A percentile compares a stretch with the other conserved stretches of the same genome.
Conservation (phyloP, 2,888 invertebrate genomes). For the Neocrepidodera transversa region DNA sequence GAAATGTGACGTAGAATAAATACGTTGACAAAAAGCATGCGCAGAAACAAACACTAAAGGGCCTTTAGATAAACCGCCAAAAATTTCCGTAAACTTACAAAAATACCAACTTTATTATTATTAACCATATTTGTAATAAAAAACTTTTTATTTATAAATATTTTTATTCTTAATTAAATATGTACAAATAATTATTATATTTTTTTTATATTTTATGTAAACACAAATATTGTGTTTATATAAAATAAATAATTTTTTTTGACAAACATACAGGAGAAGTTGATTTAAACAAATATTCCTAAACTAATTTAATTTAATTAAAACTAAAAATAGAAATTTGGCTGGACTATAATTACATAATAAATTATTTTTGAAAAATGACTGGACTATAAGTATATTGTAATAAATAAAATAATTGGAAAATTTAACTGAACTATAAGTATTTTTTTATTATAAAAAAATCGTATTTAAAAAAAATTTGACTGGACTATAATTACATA, state of each 20-base stretch:
- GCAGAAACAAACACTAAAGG: too few species aligned
- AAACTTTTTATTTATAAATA: neutral
- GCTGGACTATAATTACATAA: neutral
- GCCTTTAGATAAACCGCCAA: too few species aligned
- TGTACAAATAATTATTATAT: slow-evolving; percentile 1
- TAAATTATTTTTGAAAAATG: neutral
- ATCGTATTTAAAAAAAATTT: too few species aligned
- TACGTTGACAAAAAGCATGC: too few species aligned
- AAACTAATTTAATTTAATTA: neutral
- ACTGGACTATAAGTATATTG: neutral
- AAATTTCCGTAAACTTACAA: too few species aligned
- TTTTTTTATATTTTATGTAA: slow-evolving; percentile 11
- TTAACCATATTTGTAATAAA: too few species aligned
- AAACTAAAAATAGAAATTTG: neutral
- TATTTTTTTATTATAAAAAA: too few species aligned
- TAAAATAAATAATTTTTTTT: slow-evolving; percentile 12
- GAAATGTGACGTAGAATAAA: too few species aligned
- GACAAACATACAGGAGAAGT: slow-evolving; percentile 47
- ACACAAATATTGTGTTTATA: slow-evolving; percentile 1
- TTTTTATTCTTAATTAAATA: slow-evolving; percentile 1
- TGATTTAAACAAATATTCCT: slow-evolving; percentile 8
- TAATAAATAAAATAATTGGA: too few species aligned
- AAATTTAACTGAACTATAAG: too few species aligned
- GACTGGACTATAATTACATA: too few species aligned
- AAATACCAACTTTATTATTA: too few species aligned